phyloP scores from a whole-genome alignment of 2,888 invertebrate genomes.

The Saturnia japonica region DNA sequence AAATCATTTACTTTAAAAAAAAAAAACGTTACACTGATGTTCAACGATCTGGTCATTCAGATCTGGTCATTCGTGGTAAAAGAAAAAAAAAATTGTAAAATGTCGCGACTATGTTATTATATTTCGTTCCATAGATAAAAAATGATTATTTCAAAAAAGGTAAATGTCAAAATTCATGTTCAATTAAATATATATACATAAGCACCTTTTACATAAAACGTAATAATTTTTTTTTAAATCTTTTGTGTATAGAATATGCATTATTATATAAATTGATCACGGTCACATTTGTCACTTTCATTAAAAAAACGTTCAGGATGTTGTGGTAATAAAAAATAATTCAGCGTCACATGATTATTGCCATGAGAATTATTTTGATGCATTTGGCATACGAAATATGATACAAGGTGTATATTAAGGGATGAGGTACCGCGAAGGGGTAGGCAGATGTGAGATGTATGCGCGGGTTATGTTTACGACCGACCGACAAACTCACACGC shows the following conservation, averaged over 20 bases:
- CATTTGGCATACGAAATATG: constrained; percentile 47
- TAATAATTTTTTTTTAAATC: too few relatives aligned
- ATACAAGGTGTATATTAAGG: constrained; percentile 31
- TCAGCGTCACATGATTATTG: constrained; percentile 32
- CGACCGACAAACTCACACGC: constrained; percentile 28
- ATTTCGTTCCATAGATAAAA: not conserved
- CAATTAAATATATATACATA: not conserved
- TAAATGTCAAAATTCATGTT: not conserved
- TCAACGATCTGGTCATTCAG: too few relatives aligned
- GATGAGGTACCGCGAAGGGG: constrained; percentile 14
- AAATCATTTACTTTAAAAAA: not conserved
- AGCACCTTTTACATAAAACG: too few relatives aligned
- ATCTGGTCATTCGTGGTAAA: not conserved
- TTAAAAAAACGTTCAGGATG: constrained; percentile 37
- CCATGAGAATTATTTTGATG: constrained; percentile 61
- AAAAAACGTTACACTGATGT: not conserved
- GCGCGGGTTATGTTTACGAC: constrained; percentile 13
- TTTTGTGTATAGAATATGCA: constrained; percentile 23
- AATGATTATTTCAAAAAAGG: not conserved
- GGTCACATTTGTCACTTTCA: not conserved
- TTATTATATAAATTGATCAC: constrained; percentile 22
- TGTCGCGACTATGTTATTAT: not conserved
- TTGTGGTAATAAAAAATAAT: constrained; percentile 21
- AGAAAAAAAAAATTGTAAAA: not conserved
- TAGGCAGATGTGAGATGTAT: constrained; percentile 18